Evolutionary conservation across 2,888 invertebrate genomes (phyloP).

Genomic region (Ligdia adustata): DNA sequence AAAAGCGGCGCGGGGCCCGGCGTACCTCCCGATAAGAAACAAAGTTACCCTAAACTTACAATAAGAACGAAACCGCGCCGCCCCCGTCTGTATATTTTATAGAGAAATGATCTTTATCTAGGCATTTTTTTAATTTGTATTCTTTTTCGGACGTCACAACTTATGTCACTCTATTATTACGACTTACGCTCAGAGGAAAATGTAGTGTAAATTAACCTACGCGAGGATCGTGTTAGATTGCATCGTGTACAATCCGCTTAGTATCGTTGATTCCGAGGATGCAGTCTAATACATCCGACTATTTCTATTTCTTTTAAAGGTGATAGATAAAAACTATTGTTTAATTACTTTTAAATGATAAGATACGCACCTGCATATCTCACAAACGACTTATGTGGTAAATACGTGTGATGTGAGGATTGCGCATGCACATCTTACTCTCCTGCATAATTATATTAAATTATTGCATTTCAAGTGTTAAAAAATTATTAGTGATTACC

Average conservation of each 20-base stretch:
- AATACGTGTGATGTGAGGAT: constrained; percentile 15
- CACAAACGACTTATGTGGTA: constrained; percentile 18
- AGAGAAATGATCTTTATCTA: constrained; percentile 72
- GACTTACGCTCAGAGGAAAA: constrained; percentile 60
- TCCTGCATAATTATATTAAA: background rate
- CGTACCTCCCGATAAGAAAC: constrained; percentile 22
- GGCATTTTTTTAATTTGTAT: constrained; percentile 44
- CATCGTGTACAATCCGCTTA: constrained; percentile 34
- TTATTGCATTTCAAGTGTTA: no score
- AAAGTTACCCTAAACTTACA: constrained; percentile 61
- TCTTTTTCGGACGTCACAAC: constrained; percentile 76
- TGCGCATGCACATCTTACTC: background rate
- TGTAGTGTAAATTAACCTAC: constrained; percentile 68
- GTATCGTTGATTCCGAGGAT: constrained; percentile 18
- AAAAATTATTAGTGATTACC: no score
- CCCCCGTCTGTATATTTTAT: constrained; percentile 66
- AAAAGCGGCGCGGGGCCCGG: constrained; percentile 11
- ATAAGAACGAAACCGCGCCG: constrained; percentile 53
- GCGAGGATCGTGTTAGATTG: constrained; percentile 47
- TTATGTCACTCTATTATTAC: constrained; percentile 66
- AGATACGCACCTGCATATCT: constrained; percentile 22
- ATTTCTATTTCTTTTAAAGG: constrained; percentile 57
- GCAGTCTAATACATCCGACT: constrained; percentile 40
- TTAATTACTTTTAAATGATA: constrained; percentile 25
- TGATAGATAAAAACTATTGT: constrained; percentile 53